Conservation (phyloP, 2,113 vertebrate genomes). For the Madoqua kirkii region DNA sequence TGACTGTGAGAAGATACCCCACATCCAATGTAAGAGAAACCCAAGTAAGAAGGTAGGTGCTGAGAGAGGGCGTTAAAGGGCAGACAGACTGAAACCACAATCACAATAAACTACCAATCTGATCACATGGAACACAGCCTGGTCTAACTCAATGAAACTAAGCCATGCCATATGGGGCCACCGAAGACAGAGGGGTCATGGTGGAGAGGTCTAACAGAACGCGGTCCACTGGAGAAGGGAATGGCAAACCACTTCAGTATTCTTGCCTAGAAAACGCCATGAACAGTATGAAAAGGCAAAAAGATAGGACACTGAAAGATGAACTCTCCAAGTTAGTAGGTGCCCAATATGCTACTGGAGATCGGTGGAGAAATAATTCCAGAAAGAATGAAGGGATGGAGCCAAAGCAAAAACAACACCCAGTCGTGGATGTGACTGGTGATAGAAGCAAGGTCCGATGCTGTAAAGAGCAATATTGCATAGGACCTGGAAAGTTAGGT, state of each 20-base stretch:
- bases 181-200: background rate
- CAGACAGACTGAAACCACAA: background rate
- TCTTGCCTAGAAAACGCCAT: background rate
- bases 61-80: background rate
- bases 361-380: background rate
- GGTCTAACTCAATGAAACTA: background rate
- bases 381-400: background rate
- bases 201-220: background rate
- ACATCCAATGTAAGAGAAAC: background rate
- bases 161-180: background rate
- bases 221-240: background rate
- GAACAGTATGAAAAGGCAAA: background rate
- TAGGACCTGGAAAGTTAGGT: background rate
- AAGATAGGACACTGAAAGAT: background rate
- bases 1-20: background rate
- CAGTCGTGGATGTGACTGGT: background rate
- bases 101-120: background rate
- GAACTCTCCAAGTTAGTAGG: background rate
- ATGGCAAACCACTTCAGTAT: background rate
- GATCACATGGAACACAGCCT: background rate
- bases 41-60: background rate
- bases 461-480: background rate
- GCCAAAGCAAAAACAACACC: background rate
- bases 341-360: background rate
- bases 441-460: background rate